Base-by-base conservation (phyloP, 2,797 vertebrate genomes). In the Paramormyrops hopkinsi region DNA sequence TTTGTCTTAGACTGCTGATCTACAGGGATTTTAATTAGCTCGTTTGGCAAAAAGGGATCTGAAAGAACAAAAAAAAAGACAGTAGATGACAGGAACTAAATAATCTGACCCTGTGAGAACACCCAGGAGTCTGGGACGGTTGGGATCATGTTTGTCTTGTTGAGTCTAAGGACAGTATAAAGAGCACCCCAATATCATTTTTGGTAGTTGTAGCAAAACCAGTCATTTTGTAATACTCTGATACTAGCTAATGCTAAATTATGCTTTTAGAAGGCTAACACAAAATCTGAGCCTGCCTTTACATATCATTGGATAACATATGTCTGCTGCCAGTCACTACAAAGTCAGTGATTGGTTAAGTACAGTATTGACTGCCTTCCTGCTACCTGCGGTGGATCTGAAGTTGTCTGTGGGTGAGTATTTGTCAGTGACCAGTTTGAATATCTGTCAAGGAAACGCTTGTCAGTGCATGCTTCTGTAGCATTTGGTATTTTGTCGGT, bases 361-460 rank as follows among this genome's bases (percentile, higher is more conserved):
- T 89, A 73, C 84, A 48, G 56, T 48, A 37, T 69, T 56, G 83
- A 86, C 83, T 53, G 22, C 46, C 46, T 86, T 53, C 11, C 85
- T 87, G 50, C 41, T 33, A 41, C 22, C 29, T 29, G 25, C 29
- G 44, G 41, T 65, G 12, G 88, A 89, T 7, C 88, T 84, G 44
- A 44, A 41, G 54, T 83, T 83, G 22, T 46, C 37, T 84, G 41
- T 54, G 22, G 53, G 79, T 83, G 76, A 54, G 54, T 46, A 84
- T 89, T 89, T 48, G 56, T 69, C 82, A 85, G 88, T 62, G 44
- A 83, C 56, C 44, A 69, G n/a, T 62, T 59, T 62, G 53, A 56
- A 59, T 86, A 65, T 86, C 56, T 65, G 37, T 44, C 22, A 33
- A 50, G 41, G 82, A 84, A 51, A 50, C 22, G 82, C 44, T 48